phyloP scores from a whole-genome alignment of 2,888 invertebrate species.

The Megaustenia siamemsis region DNA sequence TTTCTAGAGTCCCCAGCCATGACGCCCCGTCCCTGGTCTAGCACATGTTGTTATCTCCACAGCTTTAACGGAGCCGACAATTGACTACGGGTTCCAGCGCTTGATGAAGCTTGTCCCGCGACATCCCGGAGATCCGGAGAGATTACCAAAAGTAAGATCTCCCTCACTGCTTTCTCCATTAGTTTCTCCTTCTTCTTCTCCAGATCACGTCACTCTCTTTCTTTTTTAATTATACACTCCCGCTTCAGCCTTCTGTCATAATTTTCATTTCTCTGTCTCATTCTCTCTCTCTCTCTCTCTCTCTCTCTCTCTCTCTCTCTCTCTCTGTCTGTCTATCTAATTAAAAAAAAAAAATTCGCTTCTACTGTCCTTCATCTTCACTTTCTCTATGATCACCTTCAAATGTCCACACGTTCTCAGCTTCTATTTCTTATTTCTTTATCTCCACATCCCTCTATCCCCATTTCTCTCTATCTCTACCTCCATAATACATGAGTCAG shows the following conservation, averaged over 20 bases:
- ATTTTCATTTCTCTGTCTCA: not conserved
- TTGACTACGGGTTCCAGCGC: slow-evolving; percentile 99
- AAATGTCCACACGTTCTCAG: too few species aligned
- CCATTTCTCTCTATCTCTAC: too few species aligned
- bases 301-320: not conserved
- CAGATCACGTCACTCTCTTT: not conserved
- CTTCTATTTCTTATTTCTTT: too few species aligned
- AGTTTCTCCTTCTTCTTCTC: not conserved
- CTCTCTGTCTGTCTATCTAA: too few species aligned
- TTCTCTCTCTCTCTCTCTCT: not conserved
- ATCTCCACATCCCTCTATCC: too few species aligned
- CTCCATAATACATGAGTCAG: too few species aligned
- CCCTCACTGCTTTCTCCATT: not conserved
- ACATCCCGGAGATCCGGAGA: slow-evolving; percentile 99
- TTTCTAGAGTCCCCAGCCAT: too few species aligned
- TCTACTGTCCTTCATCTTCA: too few species aligned
- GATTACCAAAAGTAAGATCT: slow-evolving; percentile 92
- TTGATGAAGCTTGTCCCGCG: slow-evolving; percentile 98
- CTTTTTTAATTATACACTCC: not conserved
- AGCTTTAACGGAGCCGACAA: slow-evolving; percentile 99
- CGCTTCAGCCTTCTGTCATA: not conserved
- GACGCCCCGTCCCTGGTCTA: not conserved
- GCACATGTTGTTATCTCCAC: slow-evolving; percentile 67
- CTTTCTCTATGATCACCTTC: too few species aligned
- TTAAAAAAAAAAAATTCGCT: too few species aligned